phyloP scores from a whole-genome alignment of 64 coral and sea anemone genomes.

The Montipora sp. region DNA sequence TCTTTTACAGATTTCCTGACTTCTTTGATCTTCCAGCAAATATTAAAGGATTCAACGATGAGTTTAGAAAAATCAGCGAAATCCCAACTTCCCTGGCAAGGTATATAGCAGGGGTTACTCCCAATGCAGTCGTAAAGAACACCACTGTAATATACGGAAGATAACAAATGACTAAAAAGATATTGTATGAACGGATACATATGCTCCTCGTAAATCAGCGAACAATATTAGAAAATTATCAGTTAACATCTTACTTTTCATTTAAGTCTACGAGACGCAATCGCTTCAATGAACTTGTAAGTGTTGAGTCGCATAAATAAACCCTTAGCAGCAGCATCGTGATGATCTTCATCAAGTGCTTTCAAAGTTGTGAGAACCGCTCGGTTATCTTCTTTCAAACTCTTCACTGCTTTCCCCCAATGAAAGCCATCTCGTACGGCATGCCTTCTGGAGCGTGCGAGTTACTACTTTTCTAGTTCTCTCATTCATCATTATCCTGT shows the following conservation, averaged over 20 bases:
- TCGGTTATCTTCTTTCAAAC: not conserved
- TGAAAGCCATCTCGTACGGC: conserved; percentile 17
- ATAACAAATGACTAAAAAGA: not conserved
- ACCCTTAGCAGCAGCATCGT: conserved; percentile 19
- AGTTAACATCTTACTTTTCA: no score
- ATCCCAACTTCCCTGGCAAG: not conserved
- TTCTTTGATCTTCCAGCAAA: conserved; percentile 7
- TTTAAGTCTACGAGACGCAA: no score
- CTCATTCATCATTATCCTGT: not conserved
- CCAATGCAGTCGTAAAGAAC: not conserved
- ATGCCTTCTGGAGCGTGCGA: conserved; percentile 5
- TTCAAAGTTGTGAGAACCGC: not conserved
- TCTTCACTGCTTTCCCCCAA: conserved; percentile 9
- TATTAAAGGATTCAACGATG: not conserved
- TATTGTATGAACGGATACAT: no score
- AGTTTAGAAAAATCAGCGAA: not conserved
- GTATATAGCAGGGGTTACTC: not conserved
- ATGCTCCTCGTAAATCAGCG: no score
- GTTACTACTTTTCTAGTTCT: not conserved
- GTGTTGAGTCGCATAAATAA: not conserved
- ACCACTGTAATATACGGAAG: not conserved
- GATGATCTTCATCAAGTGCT: not conserved
- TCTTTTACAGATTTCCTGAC: not conserved
- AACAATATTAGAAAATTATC: no score
- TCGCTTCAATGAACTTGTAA: conserved; percentile 16